These are phyloP conservation scores for Umimayanthus chanpuru DNA, from an alignment of 92 coral and sea anemone species.

Conservation along the genomic window DNA sequence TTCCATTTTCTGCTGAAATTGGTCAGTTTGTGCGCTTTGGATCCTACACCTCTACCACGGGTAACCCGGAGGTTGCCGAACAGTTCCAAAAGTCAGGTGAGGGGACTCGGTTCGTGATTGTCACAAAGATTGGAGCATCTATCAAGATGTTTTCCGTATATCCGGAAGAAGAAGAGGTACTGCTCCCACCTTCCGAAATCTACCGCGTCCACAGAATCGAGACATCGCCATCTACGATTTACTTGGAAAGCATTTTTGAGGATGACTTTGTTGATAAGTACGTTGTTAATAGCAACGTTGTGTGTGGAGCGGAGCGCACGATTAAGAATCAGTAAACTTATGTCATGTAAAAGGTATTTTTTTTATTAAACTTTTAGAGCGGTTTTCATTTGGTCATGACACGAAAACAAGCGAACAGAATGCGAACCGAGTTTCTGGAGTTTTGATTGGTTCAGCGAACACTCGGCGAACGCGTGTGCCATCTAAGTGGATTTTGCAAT, in stretches of 20 bases:
- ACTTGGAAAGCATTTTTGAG: slow-evolving; percentile 61
- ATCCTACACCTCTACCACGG: slow-evolving; percentile 73
- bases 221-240: slow-evolving; percentile 53
- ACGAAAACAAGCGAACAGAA: too few species aligned
- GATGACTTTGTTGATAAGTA: slow-evolving; percentile 71
- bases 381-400: too few species aligned
- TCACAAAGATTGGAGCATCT: slow-evolving; percentile 69
- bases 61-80: slow-evolving; percentile 58
- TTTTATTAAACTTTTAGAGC: too few species aligned
- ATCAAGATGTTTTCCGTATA: slow-evolving; percentile 66
- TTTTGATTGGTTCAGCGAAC: too few species aligned
- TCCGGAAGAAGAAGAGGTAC: slow-evolving; percentile 74
- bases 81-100: slow-evolving; percentile 48
- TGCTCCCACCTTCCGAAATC: slow-evolving; percentile 72
- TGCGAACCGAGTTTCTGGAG: too few species aligned
- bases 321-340: slow-evolving; percentile 28
- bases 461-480: too few species aligned
- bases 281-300: slow-evolving; percentile 53
- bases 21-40: slow-evolving; percentile 74
- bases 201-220: slow-evolving; percentile 61
- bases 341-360: too few species aligned
- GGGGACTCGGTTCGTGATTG: slow-evolving; percentile 75
- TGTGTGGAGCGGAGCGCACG: slow-evolving; percentile 53
- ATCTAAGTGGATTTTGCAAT: too few species aligned
- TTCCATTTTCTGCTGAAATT: slow-evolving; percentile 61